A percentile compares a stretch with the other conserved stretches of the same genome.
Conservation (phyloP, 1,140 invertebrate species). For the Drosophila ficusphila region DNA sequence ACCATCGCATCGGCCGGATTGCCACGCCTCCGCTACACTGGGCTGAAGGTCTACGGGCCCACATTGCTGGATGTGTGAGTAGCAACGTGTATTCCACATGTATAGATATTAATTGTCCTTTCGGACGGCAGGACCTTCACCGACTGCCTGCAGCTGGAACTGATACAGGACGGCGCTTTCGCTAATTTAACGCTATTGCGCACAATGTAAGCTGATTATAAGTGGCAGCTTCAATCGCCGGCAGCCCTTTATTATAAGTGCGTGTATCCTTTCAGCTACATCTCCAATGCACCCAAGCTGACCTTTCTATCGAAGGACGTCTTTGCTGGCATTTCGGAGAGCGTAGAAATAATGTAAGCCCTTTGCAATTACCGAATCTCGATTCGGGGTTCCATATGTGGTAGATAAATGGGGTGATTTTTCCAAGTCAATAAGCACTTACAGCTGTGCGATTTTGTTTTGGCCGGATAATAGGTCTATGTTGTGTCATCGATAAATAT, state of each 20-base stretch:
- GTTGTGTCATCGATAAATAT: slow-evolving; percentile 1
- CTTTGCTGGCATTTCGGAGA: slow-evolving; percentile 84
- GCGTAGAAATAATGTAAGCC: slow-evolving; percentile 85
- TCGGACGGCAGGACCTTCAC: slow-evolving; percentile 79
- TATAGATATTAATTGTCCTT: not conserved
- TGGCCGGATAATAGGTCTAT: not conserved
- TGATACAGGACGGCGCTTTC: slow-evolving; percentile 85
- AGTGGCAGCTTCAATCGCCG: slow-evolving; percentile 2
- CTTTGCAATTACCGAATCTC: not conserved
- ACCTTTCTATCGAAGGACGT: slow-evolving; percentile 84
- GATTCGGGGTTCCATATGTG: not conserved
- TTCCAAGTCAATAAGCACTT: not conserved
- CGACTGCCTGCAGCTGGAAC: slow-evolving; percentile 83
- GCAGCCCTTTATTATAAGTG: not conserved
- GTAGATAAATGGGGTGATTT: not conserved
- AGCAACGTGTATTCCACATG: not conserved
- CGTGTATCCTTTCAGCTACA: slow-evolving; percentile 83
- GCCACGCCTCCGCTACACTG: slow-evolving; percentile 67
- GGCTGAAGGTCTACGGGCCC: slow-evolving; percentile 69
- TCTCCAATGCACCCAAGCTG: slow-evolving; percentile 85
- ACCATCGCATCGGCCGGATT: slow-evolving; percentile 79
- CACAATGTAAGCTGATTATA: slow-evolving; percentile 84
- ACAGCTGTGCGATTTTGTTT: slow-evolving; percentile 12
- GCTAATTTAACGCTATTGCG: slow-evolving; percentile 83
- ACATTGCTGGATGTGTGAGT: slow-evolving; percentile 81